phyloP scores from a whole-genome alignment of 1,140 invertebrate species.

The Drosophila littoralis region DNA sequence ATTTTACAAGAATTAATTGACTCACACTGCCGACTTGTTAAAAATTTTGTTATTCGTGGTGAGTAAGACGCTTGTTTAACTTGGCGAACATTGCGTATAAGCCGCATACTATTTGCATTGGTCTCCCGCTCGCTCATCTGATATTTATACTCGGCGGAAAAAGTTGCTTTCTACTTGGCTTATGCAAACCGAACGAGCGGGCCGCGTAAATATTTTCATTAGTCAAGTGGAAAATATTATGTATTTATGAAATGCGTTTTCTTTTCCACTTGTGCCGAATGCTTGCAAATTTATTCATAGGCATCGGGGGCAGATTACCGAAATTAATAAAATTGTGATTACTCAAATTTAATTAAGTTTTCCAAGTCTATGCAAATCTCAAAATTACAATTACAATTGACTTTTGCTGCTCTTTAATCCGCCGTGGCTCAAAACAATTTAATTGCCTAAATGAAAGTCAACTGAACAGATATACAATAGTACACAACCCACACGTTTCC shows the following conservation, averaged over 20 bases:
- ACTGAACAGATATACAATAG: neutral
- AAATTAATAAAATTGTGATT: slow-evolving; percentile 78
- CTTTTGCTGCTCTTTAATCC: slow-evolving; percentile 52
- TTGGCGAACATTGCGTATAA: slow-evolving; percentile 64
- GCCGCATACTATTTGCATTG: slow-evolving; percentile 58
- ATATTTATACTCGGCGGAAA: slow-evolving; percentile 31
- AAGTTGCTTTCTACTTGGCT: slow-evolving; percentile 35
- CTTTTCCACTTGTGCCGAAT: slow-evolving; percentile 29
- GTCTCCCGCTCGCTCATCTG: neutral
- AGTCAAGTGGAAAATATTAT: slow-evolving; percentile 73
- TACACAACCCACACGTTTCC: neutral
- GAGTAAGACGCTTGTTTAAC: slow-evolving; percentile 64
- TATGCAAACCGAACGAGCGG: slow-evolving; percentile 54
- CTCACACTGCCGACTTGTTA: slow-evolving; percentile 66
- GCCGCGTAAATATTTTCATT: slow-evolving; percentile 74
- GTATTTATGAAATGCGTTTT: slow-evolving; percentile 66
- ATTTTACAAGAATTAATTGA: slow-evolving; percentile 76
- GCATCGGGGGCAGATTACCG: slow-evolving; percentile 61
- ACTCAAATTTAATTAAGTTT: slow-evolving; percentile 73
- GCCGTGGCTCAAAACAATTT: slow-evolving; percentile 4
- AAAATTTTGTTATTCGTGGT: slow-evolving; percentile 55
- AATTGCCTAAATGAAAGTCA: slow-evolving; percentile 35
- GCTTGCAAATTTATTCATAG: slow-evolving; percentile 71
- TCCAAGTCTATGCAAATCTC: slow-evolving; percentile 46
- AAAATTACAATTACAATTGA: slow-evolving; percentile 71